Conservation (phyloP, 2,113 vertebrate species). For the Kryptolebias marmoratus region DNA sequence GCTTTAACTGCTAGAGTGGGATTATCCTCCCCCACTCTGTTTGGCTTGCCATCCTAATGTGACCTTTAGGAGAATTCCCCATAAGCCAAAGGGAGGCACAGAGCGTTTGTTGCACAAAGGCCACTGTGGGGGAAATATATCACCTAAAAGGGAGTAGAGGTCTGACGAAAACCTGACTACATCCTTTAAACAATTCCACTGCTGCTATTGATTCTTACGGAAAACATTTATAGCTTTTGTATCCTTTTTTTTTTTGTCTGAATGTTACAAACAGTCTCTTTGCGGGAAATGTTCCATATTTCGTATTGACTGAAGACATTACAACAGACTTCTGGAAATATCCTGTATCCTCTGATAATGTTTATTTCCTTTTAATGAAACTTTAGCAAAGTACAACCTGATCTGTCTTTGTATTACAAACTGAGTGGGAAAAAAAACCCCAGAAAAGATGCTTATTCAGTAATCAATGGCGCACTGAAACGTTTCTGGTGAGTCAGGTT, state of each 20-base stretch:
- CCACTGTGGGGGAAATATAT: slow-evolving; percentile 48
- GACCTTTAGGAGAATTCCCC: slow-evolving; percentile 76
- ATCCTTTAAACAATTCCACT: slow-evolving; percentile 32
- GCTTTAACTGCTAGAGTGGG: slow-evolving; percentile 45
- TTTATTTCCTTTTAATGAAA: neutral
- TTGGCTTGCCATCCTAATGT: slow-evolving; percentile 66
- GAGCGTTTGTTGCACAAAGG: slow-evolving; percentile 64
- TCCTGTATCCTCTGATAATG: neutral
- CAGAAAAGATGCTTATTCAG: no score
- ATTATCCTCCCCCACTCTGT: slow-evolving; percentile 60
- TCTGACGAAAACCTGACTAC: slow-evolving; percentile 41
- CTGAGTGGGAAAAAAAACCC: neutral
- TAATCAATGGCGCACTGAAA: no score
- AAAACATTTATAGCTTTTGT: slow-evolving; percentile 8
- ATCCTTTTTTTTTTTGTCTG: neutral
- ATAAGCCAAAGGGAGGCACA: slow-evolving; percentile 46
- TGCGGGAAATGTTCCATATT: slow-evolving; percentile 3
- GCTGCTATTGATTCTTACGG: slow-evolving; percentile 27
- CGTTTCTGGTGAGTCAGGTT: no score
- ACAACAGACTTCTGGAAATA: neutral
- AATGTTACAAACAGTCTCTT: neutral
- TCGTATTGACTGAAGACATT: neutral
- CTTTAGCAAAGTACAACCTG: neutral
- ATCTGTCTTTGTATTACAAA: neutral
- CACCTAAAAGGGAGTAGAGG: slow-evolving; percentile 32